These are phyloP conservation scores for Colius striatus DNA, from an alignment of 2,113 vertebrate species.

Conservation along the genomic window DNA sequence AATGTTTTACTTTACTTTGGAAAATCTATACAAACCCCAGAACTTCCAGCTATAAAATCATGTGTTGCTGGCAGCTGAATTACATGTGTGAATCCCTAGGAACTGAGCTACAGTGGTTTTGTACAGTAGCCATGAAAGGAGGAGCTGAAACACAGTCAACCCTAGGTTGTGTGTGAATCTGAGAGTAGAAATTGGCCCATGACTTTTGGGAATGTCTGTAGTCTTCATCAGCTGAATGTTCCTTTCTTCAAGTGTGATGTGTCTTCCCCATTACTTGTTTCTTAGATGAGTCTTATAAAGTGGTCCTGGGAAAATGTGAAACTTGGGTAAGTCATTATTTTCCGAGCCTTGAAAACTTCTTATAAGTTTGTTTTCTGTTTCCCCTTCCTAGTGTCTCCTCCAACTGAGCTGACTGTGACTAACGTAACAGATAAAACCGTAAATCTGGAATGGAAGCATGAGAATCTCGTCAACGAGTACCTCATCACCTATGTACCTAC, in stretches of 20 bases:
- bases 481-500: slow-evolving; percentile 90
- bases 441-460: slow-evolving; percentile 93
- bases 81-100: background rate
- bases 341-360: slow-evolving; percentile 2
- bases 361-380: background rate
- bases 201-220: slow-evolving; percentile 30
- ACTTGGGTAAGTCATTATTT: background rate
- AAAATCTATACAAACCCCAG: slow-evolving; percentile 13
- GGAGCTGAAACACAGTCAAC: background rate
- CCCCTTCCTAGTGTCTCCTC: slow-evolving; percentile 85
- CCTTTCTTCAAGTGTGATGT: background rate
- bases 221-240: slow-evolving; percentile 33
- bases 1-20: slow-evolving; percentile 8
- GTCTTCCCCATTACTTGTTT: background rate
- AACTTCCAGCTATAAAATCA: background rate
- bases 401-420: slow-evolving; percentile 88
- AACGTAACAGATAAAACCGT: slow-evolving; percentile 90
- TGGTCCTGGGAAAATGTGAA: background rate
- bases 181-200: background rate
- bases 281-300: background rate
- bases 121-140: background rate
- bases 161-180: background rate
- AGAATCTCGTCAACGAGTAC: slow-evolving; percentile 90
- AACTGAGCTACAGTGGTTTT: background rate
- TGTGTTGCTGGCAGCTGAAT: background rate